Conservation (phyloP, 2,797 vertebrate genomes). For the Dermochelys coriacea region DNA sequence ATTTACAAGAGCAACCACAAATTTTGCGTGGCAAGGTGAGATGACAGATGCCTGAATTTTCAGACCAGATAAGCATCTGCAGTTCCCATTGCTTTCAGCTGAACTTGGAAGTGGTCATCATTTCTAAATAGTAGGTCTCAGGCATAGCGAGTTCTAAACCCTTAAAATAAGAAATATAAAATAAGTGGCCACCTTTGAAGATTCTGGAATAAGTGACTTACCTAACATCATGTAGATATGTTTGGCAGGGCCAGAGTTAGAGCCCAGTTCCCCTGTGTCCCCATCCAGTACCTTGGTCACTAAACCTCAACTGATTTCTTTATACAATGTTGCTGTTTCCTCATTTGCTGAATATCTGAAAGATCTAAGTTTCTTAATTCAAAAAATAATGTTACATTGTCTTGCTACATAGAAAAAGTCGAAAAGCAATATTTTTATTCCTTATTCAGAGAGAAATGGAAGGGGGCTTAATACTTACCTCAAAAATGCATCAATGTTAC, state of each 20-base stretch:
- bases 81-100: background rate
- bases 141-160: background rate
- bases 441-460: background rate
- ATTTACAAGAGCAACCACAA: constrained; percentile 37
- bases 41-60: constrained; percentile 23
- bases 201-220: background rate
- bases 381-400: background rate
- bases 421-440: background rate
- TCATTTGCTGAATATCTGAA: background rate
- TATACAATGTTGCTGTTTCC: background rate
- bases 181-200: background rate
- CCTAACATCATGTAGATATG: background rate
- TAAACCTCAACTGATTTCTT: background rate
- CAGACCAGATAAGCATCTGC: background rate
- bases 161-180: background rate
- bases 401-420: background rate
- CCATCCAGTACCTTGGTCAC: background rate
- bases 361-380: background rate
- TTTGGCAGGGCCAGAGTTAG: background rate
- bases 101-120: constrained; percentile 20
- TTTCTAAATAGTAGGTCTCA: constrained; percentile 16
- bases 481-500: background rate
- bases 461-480: background rate
- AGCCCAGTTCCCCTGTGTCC: background rate
- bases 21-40: constrained; percentile 29